Conservation (phyloP, 2,888 invertebrate species). For the Acholoe squamosa region DNA sequence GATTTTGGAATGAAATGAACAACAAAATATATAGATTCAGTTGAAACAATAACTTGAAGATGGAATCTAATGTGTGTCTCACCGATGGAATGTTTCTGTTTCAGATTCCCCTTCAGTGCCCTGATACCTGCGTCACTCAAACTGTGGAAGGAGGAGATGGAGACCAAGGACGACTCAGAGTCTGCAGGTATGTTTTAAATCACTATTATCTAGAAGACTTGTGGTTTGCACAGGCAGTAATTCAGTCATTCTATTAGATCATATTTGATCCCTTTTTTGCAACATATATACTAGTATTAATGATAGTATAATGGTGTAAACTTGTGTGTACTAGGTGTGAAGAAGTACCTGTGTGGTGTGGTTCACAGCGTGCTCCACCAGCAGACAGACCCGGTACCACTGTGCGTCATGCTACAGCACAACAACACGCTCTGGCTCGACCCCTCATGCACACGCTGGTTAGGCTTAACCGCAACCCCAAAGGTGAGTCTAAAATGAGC, state of each 20-base stretch:
- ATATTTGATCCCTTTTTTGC: neutral
- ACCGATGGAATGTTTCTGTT: neutral
- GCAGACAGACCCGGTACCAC: conserved; percentile 59
- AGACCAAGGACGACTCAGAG: neutral
- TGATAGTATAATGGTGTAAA: neutral
- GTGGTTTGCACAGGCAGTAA: too few relatives aligned
- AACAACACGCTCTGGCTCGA: neutral
- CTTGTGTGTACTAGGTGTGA: conserved; percentile 12
- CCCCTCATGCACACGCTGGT: conserved; percentile 22
- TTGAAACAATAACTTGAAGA: too few relatives aligned
- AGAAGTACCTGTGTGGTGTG: conserved; percentile 28
- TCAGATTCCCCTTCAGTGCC: conserved; percentile 64
- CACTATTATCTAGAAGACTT: too few relatives aligned
- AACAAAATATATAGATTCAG: too few relatives aligned
- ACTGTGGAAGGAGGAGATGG: conserved; percentile 30
- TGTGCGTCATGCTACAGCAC: conserved; percentile 53
- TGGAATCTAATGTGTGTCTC: too few relatives aligned
- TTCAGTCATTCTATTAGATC: neutral
- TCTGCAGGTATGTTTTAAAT: neutral
- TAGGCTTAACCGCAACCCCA: neutral
- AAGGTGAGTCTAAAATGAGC: neutral
- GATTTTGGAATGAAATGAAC: too few relatives aligned
- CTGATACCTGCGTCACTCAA: conserved; percentile 56
- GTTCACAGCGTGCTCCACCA: conserved; percentile 8
- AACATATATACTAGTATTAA: neutral